These are phyloP conservation scores for Dallia pectoralis DNA, from an alignment of 2,797 vertebrate genomes.

Conservation along the genomic window DNA sequence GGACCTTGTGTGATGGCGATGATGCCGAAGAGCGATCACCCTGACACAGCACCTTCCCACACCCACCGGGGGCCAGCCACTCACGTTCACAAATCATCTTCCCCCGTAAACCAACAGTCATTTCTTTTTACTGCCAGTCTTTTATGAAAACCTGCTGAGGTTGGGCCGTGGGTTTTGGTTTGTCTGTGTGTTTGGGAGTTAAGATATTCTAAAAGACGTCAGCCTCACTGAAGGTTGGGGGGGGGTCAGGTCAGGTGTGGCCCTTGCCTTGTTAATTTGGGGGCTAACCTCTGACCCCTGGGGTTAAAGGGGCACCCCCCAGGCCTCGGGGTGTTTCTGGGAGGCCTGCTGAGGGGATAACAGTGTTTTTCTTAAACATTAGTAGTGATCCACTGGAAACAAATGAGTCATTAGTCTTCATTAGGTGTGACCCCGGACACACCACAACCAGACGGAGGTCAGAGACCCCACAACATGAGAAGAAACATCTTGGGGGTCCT, in stretches of 20 bases:
- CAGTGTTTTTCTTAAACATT: conserved; percentile 73
- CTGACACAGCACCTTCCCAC: neutral
- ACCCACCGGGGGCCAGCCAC: neutral
- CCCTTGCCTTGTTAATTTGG: conserved; percentile 58
- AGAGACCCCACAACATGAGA: neutral
- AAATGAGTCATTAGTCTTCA: conserved; percentile 69
- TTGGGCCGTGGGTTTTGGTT: neutral
- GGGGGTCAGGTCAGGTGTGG: conserved; percentile 55
- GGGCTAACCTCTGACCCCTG: conserved; percentile 59
- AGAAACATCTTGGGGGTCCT: conserved; percentile 7
- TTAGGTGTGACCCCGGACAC: conserved; percentile 41
- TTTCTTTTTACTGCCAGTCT: conserved; percentile 17
- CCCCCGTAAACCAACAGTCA: neutral
- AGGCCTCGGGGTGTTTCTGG: conserved; percentile 39
- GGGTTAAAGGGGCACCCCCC: conserved; percentile 37
- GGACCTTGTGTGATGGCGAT: conserved; percentile 5
- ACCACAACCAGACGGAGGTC: neutral
- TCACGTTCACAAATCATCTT: neutral
- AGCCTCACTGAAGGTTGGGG: conserved; percentile 44
- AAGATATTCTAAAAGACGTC: conserved; percentile 22
- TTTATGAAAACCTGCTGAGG: neutral
- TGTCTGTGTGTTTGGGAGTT: conserved; percentile 32
- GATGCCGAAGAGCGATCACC: neutral
- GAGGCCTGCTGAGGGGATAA: conserved; percentile 45
- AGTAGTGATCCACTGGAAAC: conserved; percentile 63